Percentiles rank a stretch among this genome's conserved stretches.
These are phyloP conservation scores for Amazonetta brasiliensis DNA, from an alignment of 2,797 vertebrate genomes.

Conservation along the genomic window DNA sequence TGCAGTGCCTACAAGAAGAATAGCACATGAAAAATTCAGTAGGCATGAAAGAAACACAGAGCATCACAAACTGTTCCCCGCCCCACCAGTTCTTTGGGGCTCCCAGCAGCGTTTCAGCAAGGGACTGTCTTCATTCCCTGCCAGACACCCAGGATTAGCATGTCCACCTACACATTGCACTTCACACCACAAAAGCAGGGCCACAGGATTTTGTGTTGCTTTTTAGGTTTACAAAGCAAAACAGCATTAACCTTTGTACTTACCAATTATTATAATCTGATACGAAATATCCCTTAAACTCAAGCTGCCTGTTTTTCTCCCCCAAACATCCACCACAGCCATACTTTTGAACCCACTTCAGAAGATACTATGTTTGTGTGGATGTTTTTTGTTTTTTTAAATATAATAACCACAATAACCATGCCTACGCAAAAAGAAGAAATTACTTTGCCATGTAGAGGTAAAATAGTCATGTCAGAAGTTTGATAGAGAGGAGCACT, in stretches of 20 bases:
- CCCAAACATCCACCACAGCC: slow-evolving; percentile 7
- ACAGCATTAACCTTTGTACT: background rate
- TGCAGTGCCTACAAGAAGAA: slow-evolving; percentile 2
- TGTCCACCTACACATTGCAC: background rate
- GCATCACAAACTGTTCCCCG: too few species aligned
- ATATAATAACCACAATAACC: background rate
- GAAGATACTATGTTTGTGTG: background rate
- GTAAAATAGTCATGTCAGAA: background rate
- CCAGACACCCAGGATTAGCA: background rate
- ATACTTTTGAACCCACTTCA: slow-evolving; percentile 9
- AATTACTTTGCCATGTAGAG: background rate
- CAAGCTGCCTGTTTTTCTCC: slow-evolving; percentile 20
- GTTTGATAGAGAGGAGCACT: background rate
- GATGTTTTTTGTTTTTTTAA: background rate
- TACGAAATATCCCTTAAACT: background rate
- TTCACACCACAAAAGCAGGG: background rate
- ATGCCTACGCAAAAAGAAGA: background rate
- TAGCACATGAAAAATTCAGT: background rate
- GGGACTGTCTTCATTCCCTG: background rate
- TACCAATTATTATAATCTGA: slow-evolving; percentile 29
- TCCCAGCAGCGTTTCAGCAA: background rate
- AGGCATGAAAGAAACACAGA: background rate
- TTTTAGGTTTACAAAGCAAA: background rate
- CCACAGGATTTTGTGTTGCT: background rate
- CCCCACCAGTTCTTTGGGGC: background rate